Evolutionary conservation across 2,113 vertebrate genomes (phyloP).

Genomic region (Microcebus tavaratra): DNA sequence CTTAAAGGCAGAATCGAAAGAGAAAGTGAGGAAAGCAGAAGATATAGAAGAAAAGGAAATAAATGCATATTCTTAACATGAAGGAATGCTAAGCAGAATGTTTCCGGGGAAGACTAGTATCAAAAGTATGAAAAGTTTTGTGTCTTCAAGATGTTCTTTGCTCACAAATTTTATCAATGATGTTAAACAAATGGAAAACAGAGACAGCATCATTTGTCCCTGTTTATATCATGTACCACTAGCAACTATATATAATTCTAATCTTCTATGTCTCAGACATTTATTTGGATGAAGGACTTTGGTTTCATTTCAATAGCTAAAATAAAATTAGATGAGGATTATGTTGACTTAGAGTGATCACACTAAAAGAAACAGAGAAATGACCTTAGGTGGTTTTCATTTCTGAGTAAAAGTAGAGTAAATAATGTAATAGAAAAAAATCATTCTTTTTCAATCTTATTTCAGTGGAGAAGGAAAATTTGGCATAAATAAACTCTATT

Average conservation of each 20-base stretch:
- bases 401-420: neutral
- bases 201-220: neutral
- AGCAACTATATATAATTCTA: neutral
- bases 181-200: neutral
- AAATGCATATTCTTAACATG: neutral
- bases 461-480: neutral
- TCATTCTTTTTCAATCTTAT: neutral
- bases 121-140: neutral
- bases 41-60: neutral
- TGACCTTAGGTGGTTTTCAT: neutral
- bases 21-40: neutral
- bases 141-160: neutral
- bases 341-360: neutral
- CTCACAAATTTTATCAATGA: neutral
- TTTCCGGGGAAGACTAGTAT: neutral
- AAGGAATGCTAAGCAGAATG: neutral
- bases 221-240: neutral
- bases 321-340: neutral
- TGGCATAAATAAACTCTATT: neutral
- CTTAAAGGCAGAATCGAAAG: neutral
- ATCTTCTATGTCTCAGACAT: neutral
- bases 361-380: neutral
- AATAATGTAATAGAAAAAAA: neutral
- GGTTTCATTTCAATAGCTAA: neutral
- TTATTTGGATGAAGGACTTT: neutral